Conservation (phyloP, 2,113 vertebrate species). For the Laticauda colubrina region DNA sequence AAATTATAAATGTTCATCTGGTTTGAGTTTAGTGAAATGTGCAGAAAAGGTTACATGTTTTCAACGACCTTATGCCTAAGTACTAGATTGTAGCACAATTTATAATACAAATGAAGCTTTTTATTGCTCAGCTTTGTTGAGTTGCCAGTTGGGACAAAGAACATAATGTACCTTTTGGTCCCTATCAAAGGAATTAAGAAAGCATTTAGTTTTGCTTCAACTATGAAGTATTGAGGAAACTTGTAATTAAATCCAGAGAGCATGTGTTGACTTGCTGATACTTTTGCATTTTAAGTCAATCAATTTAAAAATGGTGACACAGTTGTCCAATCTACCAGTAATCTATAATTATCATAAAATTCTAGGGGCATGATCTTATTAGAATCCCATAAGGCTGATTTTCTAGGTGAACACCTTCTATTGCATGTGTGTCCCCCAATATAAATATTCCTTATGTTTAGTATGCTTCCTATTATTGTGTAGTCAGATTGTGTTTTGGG, state of each 20-base stretch:
- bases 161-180: slow-evolving; percentile 55
- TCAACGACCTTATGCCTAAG: slow-evolving; percentile 70
- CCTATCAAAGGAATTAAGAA: slow-evolving; percentile 71
- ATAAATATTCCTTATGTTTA: slow-evolving; percentile 58
- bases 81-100: slow-evolving; percentile 74
- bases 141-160: slow-evolving; percentile 72
- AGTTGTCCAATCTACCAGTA: slow-evolving; percentile 7
- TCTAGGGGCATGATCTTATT: background rate
- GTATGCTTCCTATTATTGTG: slow-evolving; percentile 57
- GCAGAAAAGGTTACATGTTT: slow-evolving; percentile 75
- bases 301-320: background rate
- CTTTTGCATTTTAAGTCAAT: slow-evolving; percentile 40
- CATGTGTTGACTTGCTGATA: slow-evolving; percentile 32
- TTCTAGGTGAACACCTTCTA: background rate
- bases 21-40: slow-evolving; percentile 75
- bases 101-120: slow-evolving; percentile 75
- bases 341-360: background rate
- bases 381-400: background rate
- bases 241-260: slow-evolving; percentile 68
- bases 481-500: slow-evolving; percentile 51
- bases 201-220: slow-evolving; percentile 68
- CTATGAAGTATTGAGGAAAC: slow-evolving; percentile 49
- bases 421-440: slow-evolving; percentile 52
- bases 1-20: slow-evolving; percentile 74
- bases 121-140: slow-evolving; percentile 76